phyloP scores from a whole-genome alignment of 2,113 vertebrate genomes.

The Vidua chalybeata region DNA sequence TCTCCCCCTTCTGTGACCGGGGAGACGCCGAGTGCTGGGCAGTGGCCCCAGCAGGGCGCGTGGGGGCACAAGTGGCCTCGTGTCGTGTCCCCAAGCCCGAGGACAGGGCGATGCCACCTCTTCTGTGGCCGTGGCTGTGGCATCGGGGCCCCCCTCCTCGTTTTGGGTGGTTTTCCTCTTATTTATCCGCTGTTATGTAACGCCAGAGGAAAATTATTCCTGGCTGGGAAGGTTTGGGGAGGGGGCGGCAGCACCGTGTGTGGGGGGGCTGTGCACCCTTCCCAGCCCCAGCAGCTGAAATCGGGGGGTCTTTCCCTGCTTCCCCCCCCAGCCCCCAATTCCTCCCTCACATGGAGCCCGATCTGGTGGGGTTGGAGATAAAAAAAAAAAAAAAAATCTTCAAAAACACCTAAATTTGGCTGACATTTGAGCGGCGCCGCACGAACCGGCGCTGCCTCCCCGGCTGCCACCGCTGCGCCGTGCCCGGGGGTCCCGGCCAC shows the following conservation, averaged over 20 bases:
- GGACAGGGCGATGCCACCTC: not conserved
- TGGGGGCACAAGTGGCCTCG: not conserved
- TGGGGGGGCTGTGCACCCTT: not conserved
- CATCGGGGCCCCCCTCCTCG: not conserved
- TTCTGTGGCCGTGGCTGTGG: not conserved
- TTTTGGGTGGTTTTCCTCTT: not conserved
- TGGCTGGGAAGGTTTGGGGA: not conserved
- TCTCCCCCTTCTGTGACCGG: too few relatives aligned
- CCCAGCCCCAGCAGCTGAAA: not conserved
- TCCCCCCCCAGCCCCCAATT: too few relatives aligned
- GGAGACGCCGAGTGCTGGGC: rapidly evolving
- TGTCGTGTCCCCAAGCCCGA: rapidly evolving
- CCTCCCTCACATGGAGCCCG: not conserved
- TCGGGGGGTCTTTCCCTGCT: not conserved
- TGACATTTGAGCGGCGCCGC: not conserved
- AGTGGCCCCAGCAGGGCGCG: not conserved
- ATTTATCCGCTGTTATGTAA: not conserved
- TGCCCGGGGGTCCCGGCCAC: not conserved
- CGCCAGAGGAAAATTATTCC: not conserved
- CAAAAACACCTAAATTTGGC: not conserved
- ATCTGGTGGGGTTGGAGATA: not conserved
- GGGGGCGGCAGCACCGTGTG: not conserved
- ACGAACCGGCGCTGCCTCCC: not conserved
- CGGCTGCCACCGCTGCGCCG: not conserved
- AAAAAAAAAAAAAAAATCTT: not conserved